These are phyloP conservation scores for Nycticryphes semicollaris DNA, from an alignment of 2,113 vertebrate genomes.

Conservation along the genomic window DNA sequence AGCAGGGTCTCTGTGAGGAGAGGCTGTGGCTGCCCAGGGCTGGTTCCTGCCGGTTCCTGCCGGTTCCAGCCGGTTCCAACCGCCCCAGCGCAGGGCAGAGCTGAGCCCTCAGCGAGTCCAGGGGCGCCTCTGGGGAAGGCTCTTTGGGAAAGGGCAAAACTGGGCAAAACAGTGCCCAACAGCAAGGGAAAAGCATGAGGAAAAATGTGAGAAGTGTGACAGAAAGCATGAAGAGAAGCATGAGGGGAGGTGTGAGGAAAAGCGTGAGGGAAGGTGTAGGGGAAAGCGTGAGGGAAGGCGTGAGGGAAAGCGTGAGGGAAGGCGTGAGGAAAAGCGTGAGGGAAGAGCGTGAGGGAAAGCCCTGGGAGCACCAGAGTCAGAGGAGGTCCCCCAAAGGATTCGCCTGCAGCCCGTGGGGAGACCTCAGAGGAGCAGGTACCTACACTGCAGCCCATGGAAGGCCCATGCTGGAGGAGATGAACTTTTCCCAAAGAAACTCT, in stretches of 20 bases:
- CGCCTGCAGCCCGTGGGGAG: neutral
- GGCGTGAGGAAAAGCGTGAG: no score
- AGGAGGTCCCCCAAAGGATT: neutral
- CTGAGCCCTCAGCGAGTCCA: neutral
- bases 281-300: no score
- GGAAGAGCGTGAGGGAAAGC: no score
- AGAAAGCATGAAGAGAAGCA: no score
- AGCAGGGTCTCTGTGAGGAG: neutral
- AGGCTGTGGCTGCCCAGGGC: neutral
- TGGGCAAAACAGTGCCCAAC: neutral
- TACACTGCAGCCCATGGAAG: neutral
- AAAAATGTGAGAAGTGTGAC: no score
- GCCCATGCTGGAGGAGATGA: fast-evolving
- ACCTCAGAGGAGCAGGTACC: fast-evolving
- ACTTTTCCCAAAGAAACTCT: neutral
- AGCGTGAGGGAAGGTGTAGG: no score
- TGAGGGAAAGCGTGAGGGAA: no score
- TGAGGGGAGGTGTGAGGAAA: no score
- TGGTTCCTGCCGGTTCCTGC: neutral
- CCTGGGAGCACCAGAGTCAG: fast-evolving
- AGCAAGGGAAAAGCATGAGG: no score
- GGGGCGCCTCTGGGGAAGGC: neutral
- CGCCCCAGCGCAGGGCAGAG: neutral
- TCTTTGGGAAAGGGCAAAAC: neutral
- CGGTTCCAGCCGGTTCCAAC: neutral